Percentiles rank a stretch among this genome's conserved stretches.
These are phyloP conservation scores for Drosophila subobscura DNA, from an alignment of 1,140 invertebrate genomes.

Conservation along the genomic window DNA sequence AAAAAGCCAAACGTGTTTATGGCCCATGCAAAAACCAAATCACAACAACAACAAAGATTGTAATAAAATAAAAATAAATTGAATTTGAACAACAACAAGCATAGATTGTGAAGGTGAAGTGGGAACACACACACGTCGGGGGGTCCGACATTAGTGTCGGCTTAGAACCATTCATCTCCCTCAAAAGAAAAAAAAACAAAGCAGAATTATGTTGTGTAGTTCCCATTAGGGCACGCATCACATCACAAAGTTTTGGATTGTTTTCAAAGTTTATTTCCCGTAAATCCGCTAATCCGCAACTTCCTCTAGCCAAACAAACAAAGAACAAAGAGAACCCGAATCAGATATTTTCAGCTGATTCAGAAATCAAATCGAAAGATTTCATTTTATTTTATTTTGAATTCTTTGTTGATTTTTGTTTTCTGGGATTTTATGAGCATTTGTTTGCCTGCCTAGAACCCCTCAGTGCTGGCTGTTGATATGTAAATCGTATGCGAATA, in stretches of 20 bases:
- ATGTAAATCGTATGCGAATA: constrained; percentile 35
- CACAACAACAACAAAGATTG: constrained; percentile 40
- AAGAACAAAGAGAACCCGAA: constrained; percentile 27
- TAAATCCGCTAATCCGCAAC: constrained; percentile 51
- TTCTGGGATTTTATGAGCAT: too few relatives aligned
- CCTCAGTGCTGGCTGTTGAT: constrained; percentile 3
- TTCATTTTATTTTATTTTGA: constrained; percentile 2
- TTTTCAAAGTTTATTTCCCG: constrained; percentile 52
- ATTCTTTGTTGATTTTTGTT: constrained; percentile 15
- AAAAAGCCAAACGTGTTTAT: constrained; percentile 73
- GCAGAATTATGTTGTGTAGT: constrained; percentile 18
- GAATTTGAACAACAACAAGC: constrained; percentile 61
- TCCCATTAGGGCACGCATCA: constrained; percentile 43
- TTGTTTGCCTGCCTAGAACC: constrained; percentile 38
- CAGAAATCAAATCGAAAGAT: constrained; percentile 5
- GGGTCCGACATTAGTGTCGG: constrained; percentile 36
- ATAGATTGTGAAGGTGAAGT: constrained; percentile 60
- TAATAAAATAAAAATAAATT: constrained; percentile 68
- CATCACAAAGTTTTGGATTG: constrained; percentile 18
- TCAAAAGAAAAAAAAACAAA: not conserved
- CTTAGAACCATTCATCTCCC: constrained; percentile 49
- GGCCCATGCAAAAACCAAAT: constrained; percentile 59
- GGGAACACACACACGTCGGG: constrained; percentile 45
- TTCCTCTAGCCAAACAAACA: constrained; percentile 40
- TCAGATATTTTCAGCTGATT: too few relatives aligned